Evolutionary conservation across 2,888 invertebrate species (phyloP), one percentile per base, ranked within the genome.

Genomic region (Dynastes tityus): DNA sequence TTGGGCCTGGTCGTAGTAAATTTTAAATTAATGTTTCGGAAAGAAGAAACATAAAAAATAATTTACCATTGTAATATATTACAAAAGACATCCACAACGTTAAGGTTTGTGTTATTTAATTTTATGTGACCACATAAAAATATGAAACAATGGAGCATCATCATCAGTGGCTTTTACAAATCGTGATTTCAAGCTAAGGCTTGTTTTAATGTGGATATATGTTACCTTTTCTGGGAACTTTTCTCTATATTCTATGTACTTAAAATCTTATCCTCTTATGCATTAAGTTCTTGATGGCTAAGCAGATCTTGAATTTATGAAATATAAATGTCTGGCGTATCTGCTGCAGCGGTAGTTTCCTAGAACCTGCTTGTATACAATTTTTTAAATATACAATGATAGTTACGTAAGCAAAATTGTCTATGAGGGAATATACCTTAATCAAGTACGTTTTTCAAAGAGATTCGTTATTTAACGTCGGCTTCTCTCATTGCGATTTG

Each of bases 241-340:
- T 74, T 61, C 49, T 8, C 58, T 22, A 32, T 71, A 58, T n/a
- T 40, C 58, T 13, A n/a, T 49, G 61, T 45, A 45, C 45, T 16
- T 63, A 74, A 45, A 45, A 61, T 45, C 22, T 27, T 29, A 32
- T 73, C 58, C 13, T 45, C 22, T 27, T 29, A 32, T 73, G 73
- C 6, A 55, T 61, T 73, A 40, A 16, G 58, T 11, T 61, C 27
- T 45, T 40, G 45, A 11, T 74, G 61, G 45, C 61, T 63, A 22
- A 40, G n/a, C 49, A 45, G 73, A 63, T 74, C 73, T 74, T 29
- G 13, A 74, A 74, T 74, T 74, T 74, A 74, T 74, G 73, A 49
- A 63, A 27, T 74, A 74, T 61, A 74, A 49, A 49, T n/a, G 49
- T 74, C 61, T 40, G 61, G 4, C 13, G 45, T 61, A 61, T 27